phyloP scores from a whole-genome alignment of 2,113 vertebrate genomes.

The Passer domesticus region DNA sequence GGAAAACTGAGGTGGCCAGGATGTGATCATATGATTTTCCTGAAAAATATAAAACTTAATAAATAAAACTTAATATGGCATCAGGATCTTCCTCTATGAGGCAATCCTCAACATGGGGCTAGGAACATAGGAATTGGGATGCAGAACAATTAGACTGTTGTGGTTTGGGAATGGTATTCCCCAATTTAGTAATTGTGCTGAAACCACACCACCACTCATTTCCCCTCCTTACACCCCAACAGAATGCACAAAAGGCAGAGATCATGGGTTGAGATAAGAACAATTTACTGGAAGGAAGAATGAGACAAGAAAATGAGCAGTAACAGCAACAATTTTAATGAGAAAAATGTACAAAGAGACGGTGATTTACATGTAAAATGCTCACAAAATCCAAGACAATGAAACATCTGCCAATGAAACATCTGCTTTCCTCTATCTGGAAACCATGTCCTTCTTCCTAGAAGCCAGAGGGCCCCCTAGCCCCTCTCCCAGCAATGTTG shows the following conservation, averaged over 20 bases:
- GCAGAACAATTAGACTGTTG: neutral
- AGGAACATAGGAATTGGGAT: neutral
- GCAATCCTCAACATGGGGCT: accelerated
- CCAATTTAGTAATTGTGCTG: neutral
- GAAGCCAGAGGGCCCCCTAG: too few relatives aligned
- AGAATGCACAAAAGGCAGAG: neutral
- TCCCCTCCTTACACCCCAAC: neutral
- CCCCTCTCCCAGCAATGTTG: neutral
- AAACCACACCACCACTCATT: neutral
- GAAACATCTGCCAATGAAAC: neutral
- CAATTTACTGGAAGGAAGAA: neutral
- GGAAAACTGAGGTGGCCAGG: neutral
- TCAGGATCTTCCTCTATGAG: neutral
- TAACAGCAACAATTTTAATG: neutral
- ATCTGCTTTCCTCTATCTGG: neutral
- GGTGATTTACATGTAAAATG: neutral
- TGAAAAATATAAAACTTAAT: neutral
- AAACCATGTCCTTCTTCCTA: accelerated
- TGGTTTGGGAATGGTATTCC: neutral
- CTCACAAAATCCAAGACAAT: neutral
- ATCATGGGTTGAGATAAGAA: neutral
- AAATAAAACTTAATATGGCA: neutral
- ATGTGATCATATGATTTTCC: accelerated
- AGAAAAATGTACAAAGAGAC: neutral
- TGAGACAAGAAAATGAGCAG: neutral